Percentiles rank a stretch among this genome's conserved stretches.
These are phyloP conservation scores for Habropoda laboriosa DNA, from an alignment of 1,140 invertebrate species.

Conservation along the genomic window DNA sequence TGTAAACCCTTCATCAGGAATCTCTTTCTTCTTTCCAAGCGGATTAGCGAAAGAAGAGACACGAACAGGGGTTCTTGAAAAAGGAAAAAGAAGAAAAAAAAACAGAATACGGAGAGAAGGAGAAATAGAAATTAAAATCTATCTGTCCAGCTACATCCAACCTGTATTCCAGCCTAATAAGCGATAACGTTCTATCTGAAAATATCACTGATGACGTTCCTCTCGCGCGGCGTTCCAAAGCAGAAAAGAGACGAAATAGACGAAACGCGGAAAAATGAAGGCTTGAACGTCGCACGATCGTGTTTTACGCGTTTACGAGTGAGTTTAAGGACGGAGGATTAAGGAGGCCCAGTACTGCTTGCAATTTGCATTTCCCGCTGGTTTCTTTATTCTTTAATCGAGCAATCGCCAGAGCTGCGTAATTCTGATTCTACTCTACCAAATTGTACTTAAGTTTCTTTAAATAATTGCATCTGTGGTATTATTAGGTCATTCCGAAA, in stretches of 20 bases:
- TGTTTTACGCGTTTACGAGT: not conserved
- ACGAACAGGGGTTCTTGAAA: not conserved
- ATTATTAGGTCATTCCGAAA: too few species aligned
- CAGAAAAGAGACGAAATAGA: not conserved
- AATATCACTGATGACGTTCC: not conserved
- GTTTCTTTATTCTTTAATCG: not conserved
- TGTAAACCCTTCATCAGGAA: not conserved
- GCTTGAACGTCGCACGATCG: not conserved
- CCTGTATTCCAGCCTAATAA: not conserved
- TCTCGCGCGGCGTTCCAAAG: not conserved
- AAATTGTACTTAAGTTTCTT: too few species aligned
- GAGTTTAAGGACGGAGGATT: not conserved
- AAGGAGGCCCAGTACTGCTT: not conserved
- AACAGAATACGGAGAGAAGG: not conserved
- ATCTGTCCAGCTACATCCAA: not conserved
- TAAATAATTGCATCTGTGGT: too few species aligned
- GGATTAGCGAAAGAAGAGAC: not conserved
- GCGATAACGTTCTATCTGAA: constrained; percentile 18
- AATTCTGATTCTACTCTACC: too few species aligned
- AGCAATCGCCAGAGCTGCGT: too few species aligned
- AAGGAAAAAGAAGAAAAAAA: not conserved
- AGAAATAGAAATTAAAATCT: constrained; percentile 28
- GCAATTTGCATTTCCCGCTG: not conserved
- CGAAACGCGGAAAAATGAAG: not conserved
- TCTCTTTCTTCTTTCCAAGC: not conserved